Conservation (phyloP, 30 jellyfish, hydroid and myxozoan genomes). For the Rhopilema esculentum region DNA sequence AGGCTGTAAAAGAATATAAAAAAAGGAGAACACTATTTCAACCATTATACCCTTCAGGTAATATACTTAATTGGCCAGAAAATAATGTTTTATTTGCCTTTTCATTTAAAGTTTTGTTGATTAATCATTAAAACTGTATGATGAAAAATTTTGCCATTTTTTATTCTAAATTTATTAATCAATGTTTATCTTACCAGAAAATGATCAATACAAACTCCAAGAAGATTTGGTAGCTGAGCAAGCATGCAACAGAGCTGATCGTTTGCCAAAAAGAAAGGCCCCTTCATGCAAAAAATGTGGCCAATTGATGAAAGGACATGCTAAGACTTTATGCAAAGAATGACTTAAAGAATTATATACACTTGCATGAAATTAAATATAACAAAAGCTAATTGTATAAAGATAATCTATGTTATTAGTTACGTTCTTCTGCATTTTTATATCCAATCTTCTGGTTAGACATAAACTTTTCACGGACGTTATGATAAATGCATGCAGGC, state of each 20-base stretch:
- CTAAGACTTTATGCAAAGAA: background rate
- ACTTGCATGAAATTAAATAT: background rate
- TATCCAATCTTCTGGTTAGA: background rate
- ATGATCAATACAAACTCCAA: background rate
- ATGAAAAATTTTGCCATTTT: background rate
- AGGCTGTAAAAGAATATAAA: background rate
- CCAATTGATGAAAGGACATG: background rate
- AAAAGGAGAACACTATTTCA: background rate
- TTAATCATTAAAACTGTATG: background rate
- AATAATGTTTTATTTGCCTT: background rate
- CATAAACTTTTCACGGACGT: background rate
- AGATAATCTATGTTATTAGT: background rate
- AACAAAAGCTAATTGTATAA: background rate
- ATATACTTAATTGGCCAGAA: background rate
- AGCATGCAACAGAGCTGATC: background rate
- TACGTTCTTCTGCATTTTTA: background rate
- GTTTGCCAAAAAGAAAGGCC: background rate
- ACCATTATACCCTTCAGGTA: background rate
- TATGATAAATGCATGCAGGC: constrained; percentile 54
- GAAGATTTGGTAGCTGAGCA: background rate
- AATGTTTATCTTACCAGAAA: background rate
- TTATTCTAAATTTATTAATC: background rate
- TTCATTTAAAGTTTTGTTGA: background rate
- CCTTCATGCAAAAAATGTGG: background rate
- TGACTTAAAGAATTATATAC: background rate